Conservation (phyloP, 2,113 vertebrate species). For the Sceloporus undulatus region DNA sequence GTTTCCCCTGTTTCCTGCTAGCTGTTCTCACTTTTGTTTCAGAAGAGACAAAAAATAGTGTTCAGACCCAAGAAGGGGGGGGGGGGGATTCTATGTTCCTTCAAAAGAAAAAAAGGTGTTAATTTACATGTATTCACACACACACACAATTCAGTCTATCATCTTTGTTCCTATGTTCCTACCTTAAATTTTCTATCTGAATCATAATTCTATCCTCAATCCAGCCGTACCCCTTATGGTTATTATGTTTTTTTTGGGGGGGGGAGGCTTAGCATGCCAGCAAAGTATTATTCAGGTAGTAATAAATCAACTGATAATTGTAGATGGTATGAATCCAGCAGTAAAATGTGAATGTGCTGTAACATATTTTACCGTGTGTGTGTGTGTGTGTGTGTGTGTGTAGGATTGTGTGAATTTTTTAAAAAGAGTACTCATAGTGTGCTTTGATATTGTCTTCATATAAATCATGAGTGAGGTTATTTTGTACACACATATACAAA, state of each 20-base stretch:
- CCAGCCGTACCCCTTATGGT: constrained; percentile 14
- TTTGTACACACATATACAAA: neutral
- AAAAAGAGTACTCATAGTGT: neutral
- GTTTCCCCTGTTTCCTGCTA: too few relatives aligned
- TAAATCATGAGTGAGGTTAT: neutral
- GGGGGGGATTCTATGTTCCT: too few relatives aligned
- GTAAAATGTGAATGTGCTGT: constrained; percentile 23
- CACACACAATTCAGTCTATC: neutral
- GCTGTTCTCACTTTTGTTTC: too few relatives aligned
- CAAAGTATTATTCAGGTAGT: neutral
- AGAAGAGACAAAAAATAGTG: neutral
- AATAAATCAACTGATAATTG: constrained; percentile 29
- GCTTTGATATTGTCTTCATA: constrained; percentile 1
- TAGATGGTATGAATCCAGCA: constrained; percentile 9
- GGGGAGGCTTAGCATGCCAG: neutral
- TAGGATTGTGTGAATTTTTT: neutral
- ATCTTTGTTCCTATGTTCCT: neutral
- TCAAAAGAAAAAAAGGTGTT: neutral
- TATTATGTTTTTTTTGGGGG: neutral
- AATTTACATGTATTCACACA: neutral
- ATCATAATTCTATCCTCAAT: neutral
- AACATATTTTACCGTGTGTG: neutral
- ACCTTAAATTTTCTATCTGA: neutral
- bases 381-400: too few relatives aligned
- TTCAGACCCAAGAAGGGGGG: neutral